Conservation (phyloP, 2,797 vertebrate species). For the Rhinatrema bivittatum region DNA sequence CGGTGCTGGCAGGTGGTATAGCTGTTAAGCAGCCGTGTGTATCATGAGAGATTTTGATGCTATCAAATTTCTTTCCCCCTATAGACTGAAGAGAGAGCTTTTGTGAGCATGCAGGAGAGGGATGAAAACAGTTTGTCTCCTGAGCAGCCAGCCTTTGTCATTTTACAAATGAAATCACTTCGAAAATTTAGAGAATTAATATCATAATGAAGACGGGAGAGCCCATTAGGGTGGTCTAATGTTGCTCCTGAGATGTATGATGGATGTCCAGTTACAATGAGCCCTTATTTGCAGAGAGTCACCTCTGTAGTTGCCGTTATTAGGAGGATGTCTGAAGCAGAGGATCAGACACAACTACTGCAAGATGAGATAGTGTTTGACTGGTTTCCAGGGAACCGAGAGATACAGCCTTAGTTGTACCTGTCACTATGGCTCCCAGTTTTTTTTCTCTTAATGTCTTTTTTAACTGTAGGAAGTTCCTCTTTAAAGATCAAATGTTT, state of each 20-base stretch:
- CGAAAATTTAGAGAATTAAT: conserved; percentile 93
- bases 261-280: conserved; percentile 86
- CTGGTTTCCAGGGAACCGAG: conserved; percentile 82
- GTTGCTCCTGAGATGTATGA: conserved; percentile 89
- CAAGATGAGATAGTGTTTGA: conserved; percentile 88
- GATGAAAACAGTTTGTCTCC: conserved; percentile 87
- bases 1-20: conserved; percentile 73
- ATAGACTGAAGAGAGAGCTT: conserved; percentile 61
- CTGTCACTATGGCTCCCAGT: conserved; percentile 74
- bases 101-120: conserved; percentile 57
- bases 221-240: conserved; percentile 94
- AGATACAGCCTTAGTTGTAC: conserved; percentile 68
- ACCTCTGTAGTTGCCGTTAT: conserved; percentile 91
- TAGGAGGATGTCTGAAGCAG: conserved; percentile 83
- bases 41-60: conserved; percentile 77
- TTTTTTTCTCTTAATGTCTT: conserved; percentile 57
- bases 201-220: conserved; percentile 91
- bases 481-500: conserved; percentile 58
- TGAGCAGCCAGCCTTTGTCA: conserved; percentile 81
- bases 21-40: conserved; percentile 74
- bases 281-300: conserved; percentile 89
- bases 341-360: conserved; percentile 67
- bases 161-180: conserved; percentile 92
- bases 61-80: conserved; percentile 77
- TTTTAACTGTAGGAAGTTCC: conserved; percentile 66